Base-by-base conservation (phyloP, 2,113 vertebrate genomes). In the Trogon surrucura region DNA sequence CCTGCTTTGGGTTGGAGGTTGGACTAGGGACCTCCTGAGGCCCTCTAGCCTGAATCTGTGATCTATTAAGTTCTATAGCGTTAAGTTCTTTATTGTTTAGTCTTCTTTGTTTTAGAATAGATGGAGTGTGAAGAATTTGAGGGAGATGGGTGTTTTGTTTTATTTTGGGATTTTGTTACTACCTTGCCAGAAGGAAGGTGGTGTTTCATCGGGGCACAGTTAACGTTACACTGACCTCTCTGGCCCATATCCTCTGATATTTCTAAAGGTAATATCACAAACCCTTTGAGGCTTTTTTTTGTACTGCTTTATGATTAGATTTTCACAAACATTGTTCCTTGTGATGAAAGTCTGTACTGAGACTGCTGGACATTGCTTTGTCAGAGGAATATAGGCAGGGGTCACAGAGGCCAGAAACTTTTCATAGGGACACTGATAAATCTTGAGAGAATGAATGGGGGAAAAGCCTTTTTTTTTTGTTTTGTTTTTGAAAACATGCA, bases 91-190 rank as follows among this genome's bases (percentile, higher is more conserved):
- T 73, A 20, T 26, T 57, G 5, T 34, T 91, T 26, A 15, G 18
- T 20, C 1, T 48, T 30, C 66, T 62, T 62, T 23, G 2, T 6
- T 80, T 88, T 92, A 15, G 25, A 83, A 61, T 80, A 20, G 1
- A 1, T 66, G 5, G 32, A 72, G 22, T 58, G 6, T 56, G 30
- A 41, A 44, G 58, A 70, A 70, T 81, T 69, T 61, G 23, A 80
- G 9, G 1, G 4, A 19, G 3, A 2, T 47, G 2, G 4, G 19
- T 27, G 48, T 5, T 25, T 62, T 36, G 1, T 14, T 85, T 50
- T 20, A 11, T 75, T 75, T 8, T 13, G 23, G 11, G 1, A 5
- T 5, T 72, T 80, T 56, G 70, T 36, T 53, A 7, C 4, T 44
- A 5, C 3, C 29, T 80, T 72, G 9, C 19, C 12, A 34, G 19